Conservation (phyloP, 2,797 vertebrate genomes). For the Myripristis murdjan region DNA sequence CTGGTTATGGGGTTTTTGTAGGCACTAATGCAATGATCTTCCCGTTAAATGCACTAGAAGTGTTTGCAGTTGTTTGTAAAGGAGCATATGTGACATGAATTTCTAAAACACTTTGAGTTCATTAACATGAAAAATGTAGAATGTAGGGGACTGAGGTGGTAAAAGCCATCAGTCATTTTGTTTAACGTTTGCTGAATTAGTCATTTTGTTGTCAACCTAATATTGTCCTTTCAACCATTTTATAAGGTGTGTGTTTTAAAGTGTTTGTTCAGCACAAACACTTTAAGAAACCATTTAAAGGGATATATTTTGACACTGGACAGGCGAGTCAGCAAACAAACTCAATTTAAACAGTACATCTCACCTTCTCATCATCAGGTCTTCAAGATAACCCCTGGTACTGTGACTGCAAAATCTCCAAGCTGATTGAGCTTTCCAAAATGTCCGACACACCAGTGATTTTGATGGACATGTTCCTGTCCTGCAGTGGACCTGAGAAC, state of each 20-base stretch:
- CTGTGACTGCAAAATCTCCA: slow-evolving; percentile 97
- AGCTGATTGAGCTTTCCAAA: slow-evolving; percentile 94
- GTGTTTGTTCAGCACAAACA: background rate
- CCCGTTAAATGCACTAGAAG: slow-evolving; percentile 55
- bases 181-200: too few species aligned
- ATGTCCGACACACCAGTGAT: slow-evolving; percentile 83
- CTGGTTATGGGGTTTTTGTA: slow-evolving; percentile 73
- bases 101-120: background rate
- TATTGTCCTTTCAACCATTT: background rate
- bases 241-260: too few species aligned
- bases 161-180: background rate
- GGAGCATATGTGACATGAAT: slow-evolving; percentile 13
- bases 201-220: background rate
- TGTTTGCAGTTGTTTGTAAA: slow-evolving; percentile 27
- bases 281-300: background rate
- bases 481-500: slow-evolving; percentile 91
- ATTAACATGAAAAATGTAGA: background rate
- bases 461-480: slow-evolving; percentile 90
- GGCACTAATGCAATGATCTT: slow-evolving; percentile 52
- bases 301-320: background rate
- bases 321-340: too few species aligned
- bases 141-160: background rate
- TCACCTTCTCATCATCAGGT: slow-evolving; percentile 80
- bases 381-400: slow-evolving; percentile 98
- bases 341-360: background rate